A percentile compares a stretch with the other conserved stretches of the same genome.
phyloP scores from a whole-genome alignment of 2,888 invertebrate genomes.

The Embidobia sp. region DNA sequence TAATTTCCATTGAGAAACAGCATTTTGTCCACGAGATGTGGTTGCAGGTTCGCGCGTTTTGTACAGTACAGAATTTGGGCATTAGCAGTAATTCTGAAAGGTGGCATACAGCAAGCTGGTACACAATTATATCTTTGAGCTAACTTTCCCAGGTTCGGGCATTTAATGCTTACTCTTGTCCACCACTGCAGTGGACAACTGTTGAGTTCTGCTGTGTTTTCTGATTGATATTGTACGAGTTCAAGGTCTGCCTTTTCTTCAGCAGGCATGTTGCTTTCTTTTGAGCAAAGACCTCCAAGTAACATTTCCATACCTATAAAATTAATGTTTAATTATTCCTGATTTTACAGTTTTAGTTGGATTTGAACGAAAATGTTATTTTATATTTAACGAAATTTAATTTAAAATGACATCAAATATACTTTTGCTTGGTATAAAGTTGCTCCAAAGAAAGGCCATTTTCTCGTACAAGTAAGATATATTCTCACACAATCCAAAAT shows the following conservation, averaged over 20 bases:
- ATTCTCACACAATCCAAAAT: conserved; percentile 95
- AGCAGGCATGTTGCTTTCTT: conserved; percentile 78
- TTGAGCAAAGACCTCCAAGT: conserved; percentile 75
- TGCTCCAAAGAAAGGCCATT: conserved; percentile 98
- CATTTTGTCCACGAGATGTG: conserved; percentile 79
- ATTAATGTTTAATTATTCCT: no score
- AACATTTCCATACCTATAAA: conserved; percentile 80
- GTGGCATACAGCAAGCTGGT: conserved; percentile 81
- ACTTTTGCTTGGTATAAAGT: conserved; percentile 95
- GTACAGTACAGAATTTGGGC: conserved; percentile 78
- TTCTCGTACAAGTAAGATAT: conserved; percentile 96
- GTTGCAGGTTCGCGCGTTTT: conserved; percentile 78
- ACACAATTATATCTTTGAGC: conserved; percentile 81
- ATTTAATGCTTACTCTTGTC: conserved; percentile 79
- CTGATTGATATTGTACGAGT: conserved; percentile 81
- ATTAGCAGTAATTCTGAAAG: conserved; percentile 79
- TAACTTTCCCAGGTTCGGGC: conserved; percentile 80
- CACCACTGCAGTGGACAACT: conserved; percentile 82
- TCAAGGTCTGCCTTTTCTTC: conserved; percentile 81
- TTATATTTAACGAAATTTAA: no score
- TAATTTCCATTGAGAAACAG: conserved; percentile 80
- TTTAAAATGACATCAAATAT: no score
- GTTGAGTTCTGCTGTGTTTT: conserved; percentile 80
- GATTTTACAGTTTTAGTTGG: no score
- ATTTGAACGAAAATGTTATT: no score